Conservation (phyloP, 1,140 invertebrate species). For the Lepidurus packardi region DNA sequence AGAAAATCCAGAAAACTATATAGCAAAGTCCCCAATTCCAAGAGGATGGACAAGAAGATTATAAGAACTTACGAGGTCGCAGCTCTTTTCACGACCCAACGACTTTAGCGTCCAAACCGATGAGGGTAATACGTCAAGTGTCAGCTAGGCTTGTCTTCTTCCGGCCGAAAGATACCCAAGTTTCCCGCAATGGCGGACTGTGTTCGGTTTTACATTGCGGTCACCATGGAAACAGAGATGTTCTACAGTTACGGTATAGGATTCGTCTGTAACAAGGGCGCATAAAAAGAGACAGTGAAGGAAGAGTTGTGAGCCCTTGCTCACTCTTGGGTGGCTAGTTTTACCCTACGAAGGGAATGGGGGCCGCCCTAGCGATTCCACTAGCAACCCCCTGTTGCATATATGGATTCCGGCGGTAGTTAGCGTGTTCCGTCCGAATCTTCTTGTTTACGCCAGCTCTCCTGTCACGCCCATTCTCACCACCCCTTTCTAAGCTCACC, state of each 20-base stretch:
- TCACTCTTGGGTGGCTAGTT: background rate
- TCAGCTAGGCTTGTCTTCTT: background rate
- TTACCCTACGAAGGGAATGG: too few relatives aligned
- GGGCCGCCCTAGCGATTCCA: background rate
- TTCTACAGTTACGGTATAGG: background rate
- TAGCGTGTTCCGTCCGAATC: background rate
- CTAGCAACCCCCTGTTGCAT: slow-evolving; percentile 6
- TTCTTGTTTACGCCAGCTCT: background rate
- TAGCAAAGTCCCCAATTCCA: background rate
- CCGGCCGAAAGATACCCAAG: background rate
- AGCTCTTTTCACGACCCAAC: slow-evolving; percentile 5
- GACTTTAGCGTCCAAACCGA: background rate
- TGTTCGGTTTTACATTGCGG: background rate
- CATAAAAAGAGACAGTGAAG: background rate
- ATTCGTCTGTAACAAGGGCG: background rate
- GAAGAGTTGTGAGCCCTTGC: background rate
- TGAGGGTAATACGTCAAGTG: slow-evolving; percentile 15
- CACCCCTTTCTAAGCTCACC: background rate
- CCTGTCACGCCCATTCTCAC: background rate
- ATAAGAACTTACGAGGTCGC: background rate
- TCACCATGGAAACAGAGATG: background rate
- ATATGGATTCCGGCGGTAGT: background rate
- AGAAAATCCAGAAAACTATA: background rate
- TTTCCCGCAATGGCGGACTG: background rate
- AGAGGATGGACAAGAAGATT: slow-evolving; percentile 4